Base-by-base conservation (phyloP, 2,797 vertebrate species). In the Huso huso region DNA sequence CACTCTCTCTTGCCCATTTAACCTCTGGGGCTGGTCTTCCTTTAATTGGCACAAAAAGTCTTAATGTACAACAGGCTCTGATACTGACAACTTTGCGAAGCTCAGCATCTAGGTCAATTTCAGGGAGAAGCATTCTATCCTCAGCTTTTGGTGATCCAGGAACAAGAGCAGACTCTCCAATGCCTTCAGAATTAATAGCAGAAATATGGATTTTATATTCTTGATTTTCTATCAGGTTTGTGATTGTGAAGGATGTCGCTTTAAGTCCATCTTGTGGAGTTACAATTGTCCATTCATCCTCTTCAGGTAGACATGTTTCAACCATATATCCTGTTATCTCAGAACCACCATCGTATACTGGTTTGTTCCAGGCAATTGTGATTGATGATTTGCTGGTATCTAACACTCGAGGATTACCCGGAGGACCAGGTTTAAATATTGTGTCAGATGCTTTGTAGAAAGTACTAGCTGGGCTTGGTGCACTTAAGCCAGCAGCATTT, bases 301-400 rank as follows among this genome's bases (percentile, higher is more conserved):
- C 95, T 71, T 94, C 93, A 72, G 95, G 92, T 15, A 93, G 81
- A 68, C 94, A 91, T 8, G 91, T 96, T 81, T 98, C 95, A 69
- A 99, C 91, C 84, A 96, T 91, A 71, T 98, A 99, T 23, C 96
- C 94, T 63, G 91, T 98, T 81, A 99, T 93, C 80, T 97, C 93
- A 62, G 95, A 96, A 69, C 95, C 97, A 68, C 97, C 97, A 72
- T 98, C 95, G 76, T 97, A 99, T 66, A 94, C 83, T 66, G 97
- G 97, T 79, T 97, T 99, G 84, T 97, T 99, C 97, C 97, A 99
- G 68, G 97, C 95, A 70, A 98, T 87, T 66, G 96, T 97, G 78
- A 99, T 93, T 68, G 97, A 99, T 48, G 96, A 98, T 79, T 90
- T 94, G 77, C 92, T 95, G 70, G 95, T 95, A 77, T 99, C 97